These are phyloP conservation scores for Threskiornis aethiopicus DNA, from an alignment of 2,797 vertebrate species.

Conservation along the genomic window DNA sequence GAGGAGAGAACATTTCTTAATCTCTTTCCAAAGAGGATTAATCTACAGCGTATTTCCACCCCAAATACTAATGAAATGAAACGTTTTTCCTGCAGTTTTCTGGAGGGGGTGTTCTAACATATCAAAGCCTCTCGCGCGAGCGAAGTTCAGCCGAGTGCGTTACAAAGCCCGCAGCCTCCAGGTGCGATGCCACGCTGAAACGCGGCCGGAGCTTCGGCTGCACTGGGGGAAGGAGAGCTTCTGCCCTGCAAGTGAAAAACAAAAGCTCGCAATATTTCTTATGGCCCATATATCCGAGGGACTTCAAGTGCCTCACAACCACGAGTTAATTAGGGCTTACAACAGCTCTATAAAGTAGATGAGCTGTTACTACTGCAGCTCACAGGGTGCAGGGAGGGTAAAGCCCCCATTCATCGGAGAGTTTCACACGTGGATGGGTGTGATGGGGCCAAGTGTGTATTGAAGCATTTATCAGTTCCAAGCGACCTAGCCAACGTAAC, in stretches of 20 bases:
- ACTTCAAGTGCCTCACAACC: background rate
- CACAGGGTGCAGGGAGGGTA: rapidly evolving
- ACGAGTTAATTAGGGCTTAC: background rate
- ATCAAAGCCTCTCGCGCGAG: background rate
- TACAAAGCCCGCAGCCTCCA: background rate
- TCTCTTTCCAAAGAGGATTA: slow-evolving; percentile 59
- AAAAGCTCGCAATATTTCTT: background rate
- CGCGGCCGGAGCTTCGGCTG: rapidly evolving
- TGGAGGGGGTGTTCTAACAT: background rate
- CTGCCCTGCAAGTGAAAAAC: background rate
- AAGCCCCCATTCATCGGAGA: rapidly evolving
- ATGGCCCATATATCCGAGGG: background rate
- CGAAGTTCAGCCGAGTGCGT: rapidly evolving
- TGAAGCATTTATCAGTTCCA: background rate
- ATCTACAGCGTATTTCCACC: slow-evolving; percentile 24
- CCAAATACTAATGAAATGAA: background rate
- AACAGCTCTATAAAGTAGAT: background rate
- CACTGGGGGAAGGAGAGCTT: background rate
- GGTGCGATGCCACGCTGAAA: background rate
- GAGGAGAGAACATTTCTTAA: slow-evolving; percentile 30
- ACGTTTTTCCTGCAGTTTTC: background rate
- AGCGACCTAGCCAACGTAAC: rapidly evolving
- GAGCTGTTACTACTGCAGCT: background rate
- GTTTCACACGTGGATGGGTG: rapidly evolving
- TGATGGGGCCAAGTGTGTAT: rapidly evolving